phyloP scores from a whole-genome alignment of 1,140 invertebrate species.

The Eulimnadia texana region DNA sequence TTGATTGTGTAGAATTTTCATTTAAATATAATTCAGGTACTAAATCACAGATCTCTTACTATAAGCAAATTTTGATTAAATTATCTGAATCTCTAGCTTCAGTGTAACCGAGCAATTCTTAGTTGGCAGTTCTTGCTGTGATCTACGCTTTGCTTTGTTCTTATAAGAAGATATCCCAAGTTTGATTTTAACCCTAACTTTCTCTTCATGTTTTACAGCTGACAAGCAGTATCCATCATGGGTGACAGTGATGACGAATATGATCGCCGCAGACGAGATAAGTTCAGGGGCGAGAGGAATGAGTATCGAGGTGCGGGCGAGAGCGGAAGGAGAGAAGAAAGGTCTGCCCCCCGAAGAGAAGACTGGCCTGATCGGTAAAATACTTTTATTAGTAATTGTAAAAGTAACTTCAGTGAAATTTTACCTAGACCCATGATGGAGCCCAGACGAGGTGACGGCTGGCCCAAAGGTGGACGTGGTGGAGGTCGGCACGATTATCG shows the following conservation, averaged over 20 bases:
- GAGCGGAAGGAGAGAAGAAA: constrained; percentile 39
- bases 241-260: constrained; percentile 84
- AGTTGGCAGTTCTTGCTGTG: too few relatives aligned
- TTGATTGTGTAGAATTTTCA: too few relatives aligned
- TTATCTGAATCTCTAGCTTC: too few relatives aligned
- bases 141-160: too few relatives aligned
- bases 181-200: too few relatives aligned
- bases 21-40: too few relatives aligned
- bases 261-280: constrained; percentile 70
- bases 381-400: background rate
- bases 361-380: constrained; percentile 56
- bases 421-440: background rate
- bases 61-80: too few relatives aligned
- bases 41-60: too few relatives aligned
- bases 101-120: too few relatives aligned
- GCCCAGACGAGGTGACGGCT: constrained; percentile 5
- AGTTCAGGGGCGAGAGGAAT: constrained; percentile 74
- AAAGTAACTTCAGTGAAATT: background rate
- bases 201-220: too few relatives aligned
- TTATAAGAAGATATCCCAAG: too few relatives aligned
- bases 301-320: constrained; percentile 49
- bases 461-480: constrained; percentile 2
- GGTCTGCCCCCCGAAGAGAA: constrained; percentile 44
- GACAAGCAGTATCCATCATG: constrained; percentile 38
- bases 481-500: constrained; percentile 45